Percentiles rank a stretch among this genome's conserved stretches.
phyloP scores from a whole-genome alignment of 2,113 vertebrate species.

The Spilogale gracilis region DNA sequence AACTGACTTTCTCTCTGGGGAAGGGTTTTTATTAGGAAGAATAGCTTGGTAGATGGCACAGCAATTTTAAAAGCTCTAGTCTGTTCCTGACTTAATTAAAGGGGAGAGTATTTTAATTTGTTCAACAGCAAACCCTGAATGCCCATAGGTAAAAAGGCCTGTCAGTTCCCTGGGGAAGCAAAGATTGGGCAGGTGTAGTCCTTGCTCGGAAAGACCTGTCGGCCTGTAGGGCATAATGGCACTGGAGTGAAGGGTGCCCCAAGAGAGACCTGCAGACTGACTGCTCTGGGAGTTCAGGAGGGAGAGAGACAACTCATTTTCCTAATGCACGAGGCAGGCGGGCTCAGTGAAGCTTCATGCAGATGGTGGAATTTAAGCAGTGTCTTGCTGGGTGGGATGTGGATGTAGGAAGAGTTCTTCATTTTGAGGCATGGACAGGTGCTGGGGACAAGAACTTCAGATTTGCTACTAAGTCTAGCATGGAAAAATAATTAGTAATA shows the following conservation, averaged over 20 bases:
- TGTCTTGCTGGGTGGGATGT: neutral
- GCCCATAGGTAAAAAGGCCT: neutral
- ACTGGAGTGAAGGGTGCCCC: neutral
- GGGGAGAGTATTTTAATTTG: slow-evolving; percentile 61
- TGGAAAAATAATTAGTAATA: neutral
- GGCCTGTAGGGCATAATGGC: neutral
- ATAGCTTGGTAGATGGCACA: slow-evolving; percentile 20
- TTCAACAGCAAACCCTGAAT: neutral
- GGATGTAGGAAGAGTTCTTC: neutral
- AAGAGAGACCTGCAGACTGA: neutral
- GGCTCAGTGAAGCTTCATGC: neutral
- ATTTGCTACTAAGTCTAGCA: neutral
- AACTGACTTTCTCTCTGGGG: slow-evolving; percentile 27
- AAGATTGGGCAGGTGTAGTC: neutral
- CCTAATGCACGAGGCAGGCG: neutral
- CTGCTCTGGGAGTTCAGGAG: neutral
- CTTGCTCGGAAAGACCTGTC: neutral
- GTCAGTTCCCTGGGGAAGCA: neutral
- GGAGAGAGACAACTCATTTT: neutral
- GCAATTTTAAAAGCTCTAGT: slow-evolving; percentile 11
- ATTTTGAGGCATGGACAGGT: neutral
- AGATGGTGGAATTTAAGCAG: neutral
- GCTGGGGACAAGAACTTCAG: neutral
- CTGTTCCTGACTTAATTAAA: slow-evolving; percentile 64
- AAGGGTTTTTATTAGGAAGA: slow-evolving; percentile 62